Base-by-base conservation (phyloP, 2,888 invertebrate species). In the Trichopoda pennipes region DNA sequence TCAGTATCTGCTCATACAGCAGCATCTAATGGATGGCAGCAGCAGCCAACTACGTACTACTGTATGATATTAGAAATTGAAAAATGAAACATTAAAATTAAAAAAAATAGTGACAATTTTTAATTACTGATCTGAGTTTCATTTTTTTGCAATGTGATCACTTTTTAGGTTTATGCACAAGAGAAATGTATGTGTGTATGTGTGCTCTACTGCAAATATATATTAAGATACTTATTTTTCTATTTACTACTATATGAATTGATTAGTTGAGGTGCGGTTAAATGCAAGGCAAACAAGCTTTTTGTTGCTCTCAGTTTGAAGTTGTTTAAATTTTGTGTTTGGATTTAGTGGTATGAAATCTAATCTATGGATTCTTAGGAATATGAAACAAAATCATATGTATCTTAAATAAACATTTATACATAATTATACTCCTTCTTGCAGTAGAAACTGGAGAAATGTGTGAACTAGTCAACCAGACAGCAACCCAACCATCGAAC, bases 221-320 rank as follows among this genome's bases (percentile, higher is more conserved):
- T 66, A 49, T 23, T n/a, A n/a, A n/a, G n/a, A n/a, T n/a, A n/a
- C n/a, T n/a, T n/a, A 70, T 28, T 74, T 51, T 63, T 69, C 61
- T 61, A 69, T 53, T 66, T 53, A 55, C 53, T 55, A 53, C 44
- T 61, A 51, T 51, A 51, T 73, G 28, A 66, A 44, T 68, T 80
- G 68, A 74, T 82, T 82, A 79, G 79, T 82, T 76, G 75, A 82
- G 82, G 82, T 82, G 82, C 82, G 82, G 82, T 82, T 72, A 68
- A 63, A 79, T 82, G 79, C 82, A 82, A 82, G 82, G 82, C 82
- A 79, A 82, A 73, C 82, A 72, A 79, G 79, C 70, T 75, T 64
- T 55, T 69, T 17, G 47, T 10, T 35, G 55, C 35, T 51, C 42
- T 76, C n/a, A 44, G 58, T 58, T 38, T 63, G 19, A 35, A 19